A percentile compares a stretch with the other conserved stretches of the same genome.
phyloP scores from a whole-genome alignment of 2,113 vertebrate species.

The Tupaia chinensis region DNA sequence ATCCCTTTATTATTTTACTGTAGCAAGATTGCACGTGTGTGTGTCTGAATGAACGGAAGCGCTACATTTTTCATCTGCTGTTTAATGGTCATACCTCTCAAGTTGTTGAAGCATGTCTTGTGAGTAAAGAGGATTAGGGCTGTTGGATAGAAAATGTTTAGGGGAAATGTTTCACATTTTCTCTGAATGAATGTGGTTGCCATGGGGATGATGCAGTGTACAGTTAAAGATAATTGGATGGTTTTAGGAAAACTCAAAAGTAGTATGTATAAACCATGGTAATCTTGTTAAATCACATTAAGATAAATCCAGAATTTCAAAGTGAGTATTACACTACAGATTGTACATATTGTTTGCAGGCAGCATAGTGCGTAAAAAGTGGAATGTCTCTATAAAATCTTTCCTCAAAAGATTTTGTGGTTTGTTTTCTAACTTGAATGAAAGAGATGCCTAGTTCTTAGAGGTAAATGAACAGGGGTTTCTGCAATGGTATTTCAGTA shows the following conservation, averaged over 20 bases:
- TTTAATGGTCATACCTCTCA: conserved; percentile 11
- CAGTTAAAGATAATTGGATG: conserved; percentile 78
- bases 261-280: conserved; percentile 74
- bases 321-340: conserved; percentile 22
- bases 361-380: background rate
- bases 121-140: conserved; percentile 20
- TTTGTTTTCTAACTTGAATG: background rate
- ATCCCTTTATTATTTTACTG: conserved; percentile 16
- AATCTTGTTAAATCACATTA: conserved; percentile 77
- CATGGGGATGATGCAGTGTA: conserved; percentile 61
- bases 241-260: conserved; percentile 78
- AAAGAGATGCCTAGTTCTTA: conserved; percentile 17
- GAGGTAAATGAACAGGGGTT: background rate
- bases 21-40: background rate
- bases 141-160: conserved; percentile 41
- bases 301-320: conserved; percentile 49
- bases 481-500: background rate
- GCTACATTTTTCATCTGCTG: background rate
- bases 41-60: background rate
- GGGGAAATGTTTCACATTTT: conserved; percentile 24
- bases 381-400: background rate
- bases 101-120: conserved; percentile 19
- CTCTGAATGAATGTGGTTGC: conserved; percentile 65
- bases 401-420: background rate
- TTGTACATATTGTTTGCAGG: background rate